Evolutionary conservation across 2,797 vertebrate genomes (phyloP).

Genomic region (Myotis pilosus): DNA sequence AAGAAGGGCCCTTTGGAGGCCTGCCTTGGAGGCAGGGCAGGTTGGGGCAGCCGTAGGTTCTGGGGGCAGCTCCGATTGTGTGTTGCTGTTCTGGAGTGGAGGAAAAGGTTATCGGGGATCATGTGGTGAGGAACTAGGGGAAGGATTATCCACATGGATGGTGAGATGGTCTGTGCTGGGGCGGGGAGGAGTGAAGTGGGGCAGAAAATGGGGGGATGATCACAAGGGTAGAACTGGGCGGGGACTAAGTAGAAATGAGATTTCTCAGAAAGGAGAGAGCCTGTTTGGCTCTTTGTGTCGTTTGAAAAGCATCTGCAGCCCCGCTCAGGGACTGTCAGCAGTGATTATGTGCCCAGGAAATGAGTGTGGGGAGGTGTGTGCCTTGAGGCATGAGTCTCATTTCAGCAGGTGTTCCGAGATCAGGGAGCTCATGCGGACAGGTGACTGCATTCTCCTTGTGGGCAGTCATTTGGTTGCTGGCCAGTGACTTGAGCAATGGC

Average conservation of each 20-base stretch:
- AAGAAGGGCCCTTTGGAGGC: not conserved
- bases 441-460: not conserved
- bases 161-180: accelerated
- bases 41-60: not conserved
- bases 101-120: not conserved
- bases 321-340: not conserved
- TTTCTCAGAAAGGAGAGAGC: not conserved
- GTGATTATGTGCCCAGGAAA: not conserved
- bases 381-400: not conserved
- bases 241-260: not conserved
- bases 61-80: not conserved
- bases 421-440: not conserved
- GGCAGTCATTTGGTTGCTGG: not conserved
- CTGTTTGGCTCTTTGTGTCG: not conserved
- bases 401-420: accelerated
- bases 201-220: not conserved
- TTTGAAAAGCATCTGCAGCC: not conserved
- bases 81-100: not conserved
- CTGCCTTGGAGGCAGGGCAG: not conserved
- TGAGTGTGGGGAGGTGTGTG: not conserved
- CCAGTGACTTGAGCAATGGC: not conserved
- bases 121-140: not conserved
- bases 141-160: accelerated
- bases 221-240: not conserved
- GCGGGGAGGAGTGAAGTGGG: not conserved